A percentile compares a stretch with the other conserved stretches of the same genome.
These are phyloP conservation scores for Neostethus bicornis DNA, from an alignment of 2,797 vertebrate genomes.

Conservation along the genomic window DNA sequence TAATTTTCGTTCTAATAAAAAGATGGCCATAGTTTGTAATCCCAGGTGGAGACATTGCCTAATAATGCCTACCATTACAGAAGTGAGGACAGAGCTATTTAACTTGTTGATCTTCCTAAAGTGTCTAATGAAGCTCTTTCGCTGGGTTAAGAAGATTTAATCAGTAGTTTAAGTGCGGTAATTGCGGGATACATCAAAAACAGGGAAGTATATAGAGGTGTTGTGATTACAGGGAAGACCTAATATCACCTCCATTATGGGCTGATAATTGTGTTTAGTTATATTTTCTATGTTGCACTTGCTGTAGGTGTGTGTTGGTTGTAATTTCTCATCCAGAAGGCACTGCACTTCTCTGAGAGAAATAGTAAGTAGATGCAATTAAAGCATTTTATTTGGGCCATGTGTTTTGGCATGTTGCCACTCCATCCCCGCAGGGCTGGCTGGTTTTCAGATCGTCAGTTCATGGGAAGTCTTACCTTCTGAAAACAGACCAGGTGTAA, in stretches of 20 bases:
- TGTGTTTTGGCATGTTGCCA: conserved; percentile 47
- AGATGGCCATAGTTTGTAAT: neutral
- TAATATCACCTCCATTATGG: conserved; percentile 24
- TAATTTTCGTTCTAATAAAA: neutral
- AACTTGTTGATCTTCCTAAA: neutral
- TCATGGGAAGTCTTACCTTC: conserved; percentile 60
- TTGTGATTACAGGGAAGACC: conserved; percentile 52
- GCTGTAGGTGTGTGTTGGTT: neutral
- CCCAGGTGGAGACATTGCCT: neutral
- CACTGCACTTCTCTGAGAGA: neutral
- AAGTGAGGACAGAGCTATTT: neutral
- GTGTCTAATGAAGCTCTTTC: conserved; percentile 33
- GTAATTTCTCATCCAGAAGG: conserved; percentile 6
- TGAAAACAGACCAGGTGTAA: conserved; percentile 69
- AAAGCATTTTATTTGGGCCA: conserved; percentile 34
- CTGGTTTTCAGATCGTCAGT: conserved; percentile 53
- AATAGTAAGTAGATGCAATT: conserved; percentile 10
- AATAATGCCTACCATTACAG: neutral
- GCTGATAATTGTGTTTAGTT: conserved; percentile 36
- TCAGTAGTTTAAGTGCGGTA: conserved; percentile 56
- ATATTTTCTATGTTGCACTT: conserved; percentile 9
- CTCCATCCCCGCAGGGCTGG: conserved; percentile 46
- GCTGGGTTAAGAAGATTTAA: conserved; percentile 53
- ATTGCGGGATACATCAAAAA: conserved; percentile 48
- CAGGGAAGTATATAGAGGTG: conserved; percentile 49